Conservation (phyloP, 2,797 vertebrate genomes). For the Pogoniulus pusillus region DNA sequence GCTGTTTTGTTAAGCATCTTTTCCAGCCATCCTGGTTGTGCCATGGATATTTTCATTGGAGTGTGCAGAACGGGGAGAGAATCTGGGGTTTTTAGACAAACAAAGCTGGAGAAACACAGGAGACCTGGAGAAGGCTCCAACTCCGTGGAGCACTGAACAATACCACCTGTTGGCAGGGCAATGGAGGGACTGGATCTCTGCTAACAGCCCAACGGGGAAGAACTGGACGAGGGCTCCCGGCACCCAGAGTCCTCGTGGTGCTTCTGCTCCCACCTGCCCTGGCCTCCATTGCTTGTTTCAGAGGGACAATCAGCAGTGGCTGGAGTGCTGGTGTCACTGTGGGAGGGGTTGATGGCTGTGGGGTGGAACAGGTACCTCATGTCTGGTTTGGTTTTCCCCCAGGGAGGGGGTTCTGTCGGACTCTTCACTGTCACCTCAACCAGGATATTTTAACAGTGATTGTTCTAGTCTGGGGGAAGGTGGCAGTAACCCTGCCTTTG, state of each 20-base stretch:
- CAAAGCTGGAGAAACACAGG: constrained; percentile 1
- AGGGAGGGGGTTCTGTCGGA: not conserved
- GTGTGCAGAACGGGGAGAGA: not conserved
- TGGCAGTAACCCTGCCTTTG: not conserved
- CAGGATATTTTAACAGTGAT: constrained; percentile 2
- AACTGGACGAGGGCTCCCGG: not conserved
- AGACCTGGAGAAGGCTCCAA: not conserved
- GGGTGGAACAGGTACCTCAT: constrained; percentile 54
- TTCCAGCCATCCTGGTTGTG: constrained; percentile 70
- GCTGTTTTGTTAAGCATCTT: constrained; percentile 55
- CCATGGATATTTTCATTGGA: constrained; percentile 50
- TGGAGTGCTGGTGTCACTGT: constrained; percentile 20
- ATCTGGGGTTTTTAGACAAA: not conserved
- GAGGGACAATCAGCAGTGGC: constrained; percentile 34
- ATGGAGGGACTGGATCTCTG: constrained; percentile 46
- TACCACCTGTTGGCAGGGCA: constrained; percentile 12
- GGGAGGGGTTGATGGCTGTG: constrained; percentile 25
- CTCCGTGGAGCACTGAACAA: constrained; percentile 63
- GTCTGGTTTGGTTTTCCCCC: constrained; percentile 22
- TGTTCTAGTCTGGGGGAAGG: constrained; percentile 5
- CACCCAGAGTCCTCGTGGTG: not conserved
- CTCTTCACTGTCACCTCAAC: constrained; percentile 21
- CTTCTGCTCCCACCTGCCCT: not conserved
- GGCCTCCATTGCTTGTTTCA: not conserved
- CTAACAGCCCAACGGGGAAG: not conserved